Evolutionary conservation across 2,797 vertebrate genomes (phyloP), one percentile per base, ranked within the genome.

Genomic region (Eulemur coronatus): DNA sequence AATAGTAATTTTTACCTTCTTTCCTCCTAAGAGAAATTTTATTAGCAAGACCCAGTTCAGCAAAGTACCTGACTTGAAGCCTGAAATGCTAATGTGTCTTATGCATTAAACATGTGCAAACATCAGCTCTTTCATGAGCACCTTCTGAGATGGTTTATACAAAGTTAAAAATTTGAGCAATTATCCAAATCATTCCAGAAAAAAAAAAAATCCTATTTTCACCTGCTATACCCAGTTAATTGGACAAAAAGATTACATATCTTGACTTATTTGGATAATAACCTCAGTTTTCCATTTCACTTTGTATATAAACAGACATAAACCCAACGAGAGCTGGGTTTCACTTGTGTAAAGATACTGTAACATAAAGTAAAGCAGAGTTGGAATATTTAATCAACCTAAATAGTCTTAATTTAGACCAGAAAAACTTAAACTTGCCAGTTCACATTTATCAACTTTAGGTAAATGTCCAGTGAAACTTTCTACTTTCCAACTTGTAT

Each of bases 211-310:
- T 59, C 13, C 26, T 67, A 24, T 81, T 95, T 89, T 89, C 46
- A 94, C 75, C 89, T 78, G 33, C 15, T 48, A 76, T 1, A 28
- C 10, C 26, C 41, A 90, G 65, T 95, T 93, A 86, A 93, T 59
- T 93, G 84, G 50, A 94, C 59, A 78, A 55, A 94, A 91, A 30
- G 38, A 78, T 84, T 89, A 84, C 79, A 28, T 33, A 70, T 30
- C 46, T 91, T 82, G 79, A 92, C 86, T 93, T 95, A 92, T 28
- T 91, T 76, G 70, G 78, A 84, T 81, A 91, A 88, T 91, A 78
- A 89, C 55, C 95, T 95, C 80, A 72, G 48, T 52, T 95, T 97
- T 89, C 89, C 75, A n/a, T 79, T 94, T 96, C 61, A 92, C 63
- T 95, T 46, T 69, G 38, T 81, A 63, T 72, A 78, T 93, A 94